Conservation (phyloP, 2,888 invertebrate genomes). For the Diachrysia chrysitis region DNA sequence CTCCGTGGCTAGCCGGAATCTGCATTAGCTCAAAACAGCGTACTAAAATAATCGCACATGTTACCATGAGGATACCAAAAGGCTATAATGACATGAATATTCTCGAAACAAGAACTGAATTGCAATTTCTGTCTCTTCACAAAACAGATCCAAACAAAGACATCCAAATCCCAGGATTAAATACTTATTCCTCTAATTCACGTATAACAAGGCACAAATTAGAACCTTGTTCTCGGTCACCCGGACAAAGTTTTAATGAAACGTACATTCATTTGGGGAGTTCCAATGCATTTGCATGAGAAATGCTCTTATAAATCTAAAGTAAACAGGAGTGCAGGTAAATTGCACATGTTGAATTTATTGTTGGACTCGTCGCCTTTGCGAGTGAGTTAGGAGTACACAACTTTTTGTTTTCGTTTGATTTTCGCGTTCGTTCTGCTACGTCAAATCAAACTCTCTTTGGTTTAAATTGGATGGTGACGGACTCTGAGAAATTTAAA, state of each 20-base stretch:
- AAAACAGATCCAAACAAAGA: conserved; percentile 21
- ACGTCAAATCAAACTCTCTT: background rate
- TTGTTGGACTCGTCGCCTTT: conserved; percentile 57
- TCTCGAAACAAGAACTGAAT: conserved; percentile 5
- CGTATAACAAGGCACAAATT: conserved; percentile 51
- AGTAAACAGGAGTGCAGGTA: conserved; percentile 61
- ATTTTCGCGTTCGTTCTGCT: conserved; percentile 8
- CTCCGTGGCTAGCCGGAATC: background rate
- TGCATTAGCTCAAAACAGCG: background rate
- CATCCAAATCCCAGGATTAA: conserved; percentile 45
- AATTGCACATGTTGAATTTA: conserved; percentile 66
- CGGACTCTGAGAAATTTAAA: background rate
- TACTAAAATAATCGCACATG: background rate
- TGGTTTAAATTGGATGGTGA: background rate
- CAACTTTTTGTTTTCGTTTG: conserved; percentile 31
- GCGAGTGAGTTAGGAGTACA: conserved; percentile 29
- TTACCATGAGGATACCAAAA: background rate
- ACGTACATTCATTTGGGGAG: conserved; percentile 58
- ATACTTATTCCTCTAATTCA: conserved; percentile 45
- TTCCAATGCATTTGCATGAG: conserved; percentile 65
- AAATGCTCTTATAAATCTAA: conserved; percentile 65
- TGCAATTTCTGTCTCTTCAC: conserved; percentile 10
- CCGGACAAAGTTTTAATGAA: conserved; percentile 62
- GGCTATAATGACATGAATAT: background rate
- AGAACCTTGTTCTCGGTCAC: conserved; percentile 40